phyloP scores from a whole-genome alignment of 2,888 invertebrate genomes.

The Onchidella celtica region DNA sequence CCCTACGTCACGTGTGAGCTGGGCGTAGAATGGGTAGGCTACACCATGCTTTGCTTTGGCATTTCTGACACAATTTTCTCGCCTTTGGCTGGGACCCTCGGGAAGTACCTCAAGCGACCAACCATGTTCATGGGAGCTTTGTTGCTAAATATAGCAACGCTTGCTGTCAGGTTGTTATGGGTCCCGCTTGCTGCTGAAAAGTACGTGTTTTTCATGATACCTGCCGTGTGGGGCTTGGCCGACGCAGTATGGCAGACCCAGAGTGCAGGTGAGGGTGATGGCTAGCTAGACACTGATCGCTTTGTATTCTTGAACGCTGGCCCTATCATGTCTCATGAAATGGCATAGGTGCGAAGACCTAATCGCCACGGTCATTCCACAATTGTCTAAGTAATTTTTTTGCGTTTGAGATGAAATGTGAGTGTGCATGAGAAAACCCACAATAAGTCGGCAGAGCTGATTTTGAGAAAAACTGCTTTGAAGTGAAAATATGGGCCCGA shows the following conservation, averaged over 20 bases:
- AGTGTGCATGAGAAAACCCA: too few relatives aligned
- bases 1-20: constrained; percentile 72
- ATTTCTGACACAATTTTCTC: constrained; percentile 66
- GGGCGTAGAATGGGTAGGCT: constrained; percentile 71
- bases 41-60: constrained; percentile 73
- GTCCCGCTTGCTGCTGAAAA: constrained; percentile 51
- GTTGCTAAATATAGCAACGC: constrained; percentile 56
- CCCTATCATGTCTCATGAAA: too few relatives aligned
- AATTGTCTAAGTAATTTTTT: too few relatives aligned
- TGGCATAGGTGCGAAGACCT: too few relatives aligned
- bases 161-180: constrained; percentile 59
- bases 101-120: constrained; percentile 59
- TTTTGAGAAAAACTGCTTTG: too few relatives aligned
- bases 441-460: too few relatives aligned
- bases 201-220: constrained; percentile 61
- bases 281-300: too few relatives aligned
- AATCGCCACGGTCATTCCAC: too few relatives aligned
- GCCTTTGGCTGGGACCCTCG: constrained; percentile 63
- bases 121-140: constrained; percentile 58
- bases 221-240: constrained; percentile 63
- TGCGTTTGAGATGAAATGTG: too few relatives aligned
- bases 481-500: too few relatives aligned
- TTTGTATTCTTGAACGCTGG: too few relatives aligned
- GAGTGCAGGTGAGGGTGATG: constrained; percentile 57
- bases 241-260: constrained; percentile 67